Base-by-base conservation (phyloP, 1,140 invertebrate species). In the Cryptotermes secundus region DNA sequence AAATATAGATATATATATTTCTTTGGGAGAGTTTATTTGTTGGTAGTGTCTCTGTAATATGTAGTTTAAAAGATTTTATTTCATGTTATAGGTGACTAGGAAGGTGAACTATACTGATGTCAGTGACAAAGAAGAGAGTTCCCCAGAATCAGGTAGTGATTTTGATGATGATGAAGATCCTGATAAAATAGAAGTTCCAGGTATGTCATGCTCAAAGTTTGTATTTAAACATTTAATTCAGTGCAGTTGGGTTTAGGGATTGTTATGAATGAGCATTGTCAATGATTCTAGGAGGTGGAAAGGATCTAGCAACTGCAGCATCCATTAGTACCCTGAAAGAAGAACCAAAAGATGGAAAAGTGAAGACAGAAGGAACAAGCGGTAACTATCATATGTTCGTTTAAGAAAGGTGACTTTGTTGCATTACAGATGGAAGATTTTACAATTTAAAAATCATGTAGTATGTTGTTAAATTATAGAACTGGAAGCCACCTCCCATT, bases 81-180 rank as follows among this genome's bases (percentile, higher is more conserved):
- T 81, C 22, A 26, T 49, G n/a, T 82, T 83, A 3, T 65, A 82
- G 72, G 80, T 79, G 10, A 35, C 80, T 26, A 84, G 81, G 45
- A 84, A 82, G 65, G 83, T 45, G 83, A 84, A 45, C 81, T 81
- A 83, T 16, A 85, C 91, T 83, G 92, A 92, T 83, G 91, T 92
- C 84, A 90, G 89, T 81, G 94, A 95, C 85, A 92, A 94, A 85
- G 86, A 85, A 16, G 85, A 85, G 16, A 85, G 80, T 53, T 92
- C 93, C 83, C 95, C 94, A 49, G 95, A 93, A 84, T 95, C 94
- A 35, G 88, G 87, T 34, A 89, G 88, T 85, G 95, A 96, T 88
- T 96, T 96, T 89, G 95, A 96, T 88, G 95, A 96, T 88, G 95
- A 96, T 90, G 95, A 96, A 86, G 96, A 97, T 92, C 96, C 96